phyloP scores from a whole-genome alignment of 2,888 invertebrate species.

The Pollenia labialis region DNA sequence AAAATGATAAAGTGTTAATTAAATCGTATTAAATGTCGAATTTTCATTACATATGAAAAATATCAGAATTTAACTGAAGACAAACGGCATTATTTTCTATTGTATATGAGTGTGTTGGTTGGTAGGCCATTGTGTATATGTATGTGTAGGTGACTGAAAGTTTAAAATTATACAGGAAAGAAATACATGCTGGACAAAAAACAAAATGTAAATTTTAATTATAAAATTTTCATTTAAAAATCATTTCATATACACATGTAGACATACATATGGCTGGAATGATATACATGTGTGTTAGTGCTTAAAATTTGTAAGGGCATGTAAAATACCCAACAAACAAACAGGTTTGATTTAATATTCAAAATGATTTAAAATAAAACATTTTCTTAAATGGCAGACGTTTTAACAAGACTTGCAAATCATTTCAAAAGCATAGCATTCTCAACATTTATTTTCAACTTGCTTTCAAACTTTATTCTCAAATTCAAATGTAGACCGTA shows the following conservation, averaged over 20 bases:
- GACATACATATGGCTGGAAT: neutral
- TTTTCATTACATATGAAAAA: slow-evolving; percentile 16
- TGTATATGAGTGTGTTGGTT: neutral
- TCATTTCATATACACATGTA: slow-evolving; percentile 7
- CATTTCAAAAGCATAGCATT: too few species aligned
- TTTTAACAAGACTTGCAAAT: too few species aligned
- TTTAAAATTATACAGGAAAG: neutral
- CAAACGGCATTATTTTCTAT: neutral
- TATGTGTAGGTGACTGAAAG: neutral
- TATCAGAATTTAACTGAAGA: neutral
- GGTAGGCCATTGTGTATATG: neutral
- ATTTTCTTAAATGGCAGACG: too few species aligned
- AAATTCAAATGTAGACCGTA: too few species aligned
- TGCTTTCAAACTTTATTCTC: too few species aligned
- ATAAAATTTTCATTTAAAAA: slow-evolving; percentile 39
- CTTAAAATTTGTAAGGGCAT: slow-evolving; percentile 43
- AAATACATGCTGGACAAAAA: neutral
- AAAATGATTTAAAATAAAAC: too few species aligned
- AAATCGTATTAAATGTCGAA: neutral
- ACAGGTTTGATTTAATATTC: too few species aligned
- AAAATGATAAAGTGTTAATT: slow-evolving; percentile 36
- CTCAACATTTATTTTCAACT: too few species aligned
- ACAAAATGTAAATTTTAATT: slow-evolving; percentile 9
- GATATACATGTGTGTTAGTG: neutral
- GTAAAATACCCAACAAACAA: slow-evolving; percentile 21